Evolutionary conservation across 2,888 invertebrate species (phyloP).

Genomic region (Drosophila niveifrons): DNA sequence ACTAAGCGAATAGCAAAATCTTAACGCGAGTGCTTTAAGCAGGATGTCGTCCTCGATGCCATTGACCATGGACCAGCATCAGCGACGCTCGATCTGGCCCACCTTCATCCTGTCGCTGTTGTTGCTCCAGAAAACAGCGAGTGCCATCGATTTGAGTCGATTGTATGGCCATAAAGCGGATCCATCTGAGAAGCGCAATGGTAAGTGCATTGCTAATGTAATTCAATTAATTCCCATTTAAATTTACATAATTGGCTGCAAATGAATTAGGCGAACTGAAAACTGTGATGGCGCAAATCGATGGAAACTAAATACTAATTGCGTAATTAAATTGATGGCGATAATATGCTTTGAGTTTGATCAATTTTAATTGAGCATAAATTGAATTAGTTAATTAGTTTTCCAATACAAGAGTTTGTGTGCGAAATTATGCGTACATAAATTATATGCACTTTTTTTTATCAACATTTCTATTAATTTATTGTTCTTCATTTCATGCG

Average conservation of each 20-base stretch:
- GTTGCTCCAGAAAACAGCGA: constrained; percentile 87
- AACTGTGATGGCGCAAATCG: not conserved
- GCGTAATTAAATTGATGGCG: not conserved
- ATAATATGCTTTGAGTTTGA: not conserved
- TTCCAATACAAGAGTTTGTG: not conserved
- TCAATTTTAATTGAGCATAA: not conserved
- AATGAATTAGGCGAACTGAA: not conserved
- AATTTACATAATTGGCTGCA: not conserved
- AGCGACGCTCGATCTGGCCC: constrained; percentile 84
- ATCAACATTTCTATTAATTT: no score
- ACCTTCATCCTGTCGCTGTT: constrained; percentile 88
- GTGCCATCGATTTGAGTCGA: constrained; percentile 90
- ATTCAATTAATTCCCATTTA: not conserved
- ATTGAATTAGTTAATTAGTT: not conserved
- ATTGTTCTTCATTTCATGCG: not conserved
- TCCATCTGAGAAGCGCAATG: constrained; percentile 84
- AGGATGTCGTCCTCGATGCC: constrained; percentile 66
- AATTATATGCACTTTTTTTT: not conserved
- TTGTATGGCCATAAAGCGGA: constrained; percentile 90
- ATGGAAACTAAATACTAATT: not conserved
- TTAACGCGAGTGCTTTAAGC: constrained; percentile 56
- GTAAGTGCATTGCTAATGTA: constrained; percentile 75
- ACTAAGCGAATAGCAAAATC: not conserved
- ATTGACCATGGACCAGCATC: constrained; percentile 66
- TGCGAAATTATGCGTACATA: not conserved